These are phyloP conservation scores for Alectura lathami DNA, from an alignment of 2,113 vertebrate species.

Conservation along the genomic window DNA sequence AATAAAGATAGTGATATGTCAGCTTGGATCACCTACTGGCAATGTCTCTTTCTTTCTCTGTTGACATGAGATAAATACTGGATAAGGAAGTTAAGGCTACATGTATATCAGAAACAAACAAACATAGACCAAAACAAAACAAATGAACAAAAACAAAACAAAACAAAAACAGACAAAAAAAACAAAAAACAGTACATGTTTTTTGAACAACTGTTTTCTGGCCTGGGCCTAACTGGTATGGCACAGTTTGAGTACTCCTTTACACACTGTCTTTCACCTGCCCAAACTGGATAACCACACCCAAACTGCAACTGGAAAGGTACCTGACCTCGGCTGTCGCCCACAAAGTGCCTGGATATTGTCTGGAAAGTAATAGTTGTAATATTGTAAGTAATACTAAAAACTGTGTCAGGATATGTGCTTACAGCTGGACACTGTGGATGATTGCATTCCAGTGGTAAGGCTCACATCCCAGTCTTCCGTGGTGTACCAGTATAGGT, in stretches of 20 bases:
- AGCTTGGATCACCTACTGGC: background rate
- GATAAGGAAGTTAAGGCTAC: background rate
- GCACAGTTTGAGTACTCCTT: background rate
- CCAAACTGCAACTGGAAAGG: background rate
- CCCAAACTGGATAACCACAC: background rate
- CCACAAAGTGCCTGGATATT: background rate
- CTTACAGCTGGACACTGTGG: background rate
- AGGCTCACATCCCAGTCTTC: background rate
- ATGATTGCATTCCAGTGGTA: accelerated
- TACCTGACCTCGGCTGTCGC: background rate
- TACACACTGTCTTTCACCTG: background rate
- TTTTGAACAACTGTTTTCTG: background rate
- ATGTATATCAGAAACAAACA: background rate
- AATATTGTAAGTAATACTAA: no score
- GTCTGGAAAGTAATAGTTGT: background rate
- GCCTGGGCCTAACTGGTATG: background rate
- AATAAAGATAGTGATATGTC: background rate
- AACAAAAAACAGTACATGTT: accelerated
- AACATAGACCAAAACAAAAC: no score
- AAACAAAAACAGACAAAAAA: background rate
- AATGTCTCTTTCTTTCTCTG: background rate
- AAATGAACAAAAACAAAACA: no score
- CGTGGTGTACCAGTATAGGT: background rate
- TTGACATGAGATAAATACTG: background rate
- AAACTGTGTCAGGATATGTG: background rate